Evolutionary conservation across 2,888 invertebrate genomes (phyloP), one percentile per base, ranked within the genome.

Genomic region (Drepanosiphum platanoidis): DNA sequence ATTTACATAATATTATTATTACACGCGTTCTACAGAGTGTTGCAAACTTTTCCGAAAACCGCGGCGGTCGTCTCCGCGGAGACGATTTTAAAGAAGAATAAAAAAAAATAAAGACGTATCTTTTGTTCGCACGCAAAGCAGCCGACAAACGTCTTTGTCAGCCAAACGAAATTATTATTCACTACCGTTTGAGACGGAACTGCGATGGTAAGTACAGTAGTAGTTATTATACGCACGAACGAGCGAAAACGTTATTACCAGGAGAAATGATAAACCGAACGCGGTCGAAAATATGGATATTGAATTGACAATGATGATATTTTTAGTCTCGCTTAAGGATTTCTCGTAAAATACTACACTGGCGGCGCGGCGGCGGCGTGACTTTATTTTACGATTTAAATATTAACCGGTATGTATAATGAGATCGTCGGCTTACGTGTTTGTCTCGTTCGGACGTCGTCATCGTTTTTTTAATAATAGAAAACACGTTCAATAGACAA

Each of bases 141-240:
- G 82, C 61, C 61, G 18, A n/a, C 72, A 32, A 82, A 74, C 74
- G 36, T 64, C 72, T 72, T 74, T 61, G 82, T 42, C 64, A 15
- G 7, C 72, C 8, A 39, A 71, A 30, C 13, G 61, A 82, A 61
- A 72, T 68, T 18, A 58, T 27, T 64, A 82, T 72, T 74, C 71
- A 42, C 72, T 72, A 72, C 72, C n/a, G 82, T 74, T 82, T 42
- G 52, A 30, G 11, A 22, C 18, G n/a, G 61, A 30, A 15, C 32
- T 13, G 3, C 32, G 52, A 52, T 15, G 66, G 32, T 30, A 32
- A 11, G 8, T 52, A 18, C 32, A 15, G 32, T 64, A n/a, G n/a
- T n/a, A n/a, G n/a, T n/a, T n/a, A 61, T 7, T 61, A 61, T 9
- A 5, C 13, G 61, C 11, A 61, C 61, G 58, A n/a, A 42, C 42